Conservation (phyloP, 2,113 vertebrate species). For the Australoheros scitulus region DNA sequence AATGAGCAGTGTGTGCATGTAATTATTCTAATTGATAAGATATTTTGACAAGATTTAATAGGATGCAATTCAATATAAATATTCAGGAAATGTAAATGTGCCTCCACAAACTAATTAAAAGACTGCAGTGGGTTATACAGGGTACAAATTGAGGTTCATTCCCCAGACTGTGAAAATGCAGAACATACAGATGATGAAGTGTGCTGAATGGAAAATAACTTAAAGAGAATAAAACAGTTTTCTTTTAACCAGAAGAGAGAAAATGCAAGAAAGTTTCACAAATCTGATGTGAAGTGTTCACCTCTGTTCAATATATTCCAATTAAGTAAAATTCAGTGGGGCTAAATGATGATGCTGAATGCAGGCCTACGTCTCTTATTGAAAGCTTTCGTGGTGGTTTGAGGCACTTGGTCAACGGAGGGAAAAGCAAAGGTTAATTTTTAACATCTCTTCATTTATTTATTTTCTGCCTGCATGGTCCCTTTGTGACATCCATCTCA, state of each 20-base stretch:
- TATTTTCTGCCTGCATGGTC: constrained; percentile 31
- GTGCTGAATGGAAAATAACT: not conserved
- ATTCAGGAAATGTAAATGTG: constrained; percentile 66
- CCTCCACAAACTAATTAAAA: constrained; percentile 43
- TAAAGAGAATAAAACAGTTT: not conserved
- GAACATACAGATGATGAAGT: not conserved
- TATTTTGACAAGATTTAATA: constrained; percentile 64
- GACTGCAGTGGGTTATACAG: constrained; percentile 18
- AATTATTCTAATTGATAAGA: constrained; percentile 65
- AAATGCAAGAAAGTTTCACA: not conserved
- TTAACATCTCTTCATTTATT: constrained; percentile 64
- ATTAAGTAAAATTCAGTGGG: not conserved
- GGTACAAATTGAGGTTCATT: constrained; percentile 22
- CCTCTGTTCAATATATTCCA: not conserved
- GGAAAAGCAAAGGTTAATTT: constrained; percentile 50
- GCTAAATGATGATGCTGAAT: not conserved
- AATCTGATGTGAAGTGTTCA: not conserved
- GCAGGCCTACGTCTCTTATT: not conserved
- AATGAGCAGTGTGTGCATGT: constrained; percentile 59
- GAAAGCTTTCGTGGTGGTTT: constrained; percentile 17
- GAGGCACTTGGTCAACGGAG: constrained; percentile 28
- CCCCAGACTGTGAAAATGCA: constrained; percentile 5
- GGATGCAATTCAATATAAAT: constrained; percentile 65
- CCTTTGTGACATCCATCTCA: constrained; percentile 38
- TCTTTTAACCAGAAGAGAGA: not conserved